Base-by-base conservation (phyloP, 2,888 invertebrate species). In the Andrena praecox region DNA sequence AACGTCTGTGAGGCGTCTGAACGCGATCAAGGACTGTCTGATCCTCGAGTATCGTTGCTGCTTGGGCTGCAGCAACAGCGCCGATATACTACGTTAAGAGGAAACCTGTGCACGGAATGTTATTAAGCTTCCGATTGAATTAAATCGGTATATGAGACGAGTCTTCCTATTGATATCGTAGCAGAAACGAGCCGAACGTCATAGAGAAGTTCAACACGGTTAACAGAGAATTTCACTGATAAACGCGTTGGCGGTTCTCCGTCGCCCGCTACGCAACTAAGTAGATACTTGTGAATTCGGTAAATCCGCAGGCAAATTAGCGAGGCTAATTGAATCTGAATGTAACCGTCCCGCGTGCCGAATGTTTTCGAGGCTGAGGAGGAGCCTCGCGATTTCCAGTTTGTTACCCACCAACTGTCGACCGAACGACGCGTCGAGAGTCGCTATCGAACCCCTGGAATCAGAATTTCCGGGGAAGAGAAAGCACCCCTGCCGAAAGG, bases 1-100 rank as follows among this genome's bases (percentile, higher is more conserved):
- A 60, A 78, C 50, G 59, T 76, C 77, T 64, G 56, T 35, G 66
- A 77, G 20, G n/a, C 50, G 70, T 82, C 74, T 70, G 56, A 66
- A 74, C 62, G 10, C 52, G 70, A 62, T 42, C 86, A 33, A 66
- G 63, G 50, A 42, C 50, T 66, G 79, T 68, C 66, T 77, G 59
- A 20, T 67, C 33, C 52, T 56, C 59, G 75, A 78, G 77, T 71
- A 70, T 67, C 77, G 29, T 31, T 29, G 54, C 63, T 54, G 52
- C 62, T 74, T 67, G 56, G 31, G 69, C 60, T 59, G 42, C 42
- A 24, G 64, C 73, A 69, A 80, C 56, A n/a, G 20, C 16, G 2
- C n/a, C 6, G 48, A 72, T 52, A 72, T 27, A 16, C 7, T 10
- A 20, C 29, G n/a, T 52, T 75, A 67, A 63, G 48, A 66, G 63